These are phyloP conservation scores for Cephalopachus bancanus DNA, from an alignment of 2,797 vertebrate species.

Conservation along the genomic window DNA sequence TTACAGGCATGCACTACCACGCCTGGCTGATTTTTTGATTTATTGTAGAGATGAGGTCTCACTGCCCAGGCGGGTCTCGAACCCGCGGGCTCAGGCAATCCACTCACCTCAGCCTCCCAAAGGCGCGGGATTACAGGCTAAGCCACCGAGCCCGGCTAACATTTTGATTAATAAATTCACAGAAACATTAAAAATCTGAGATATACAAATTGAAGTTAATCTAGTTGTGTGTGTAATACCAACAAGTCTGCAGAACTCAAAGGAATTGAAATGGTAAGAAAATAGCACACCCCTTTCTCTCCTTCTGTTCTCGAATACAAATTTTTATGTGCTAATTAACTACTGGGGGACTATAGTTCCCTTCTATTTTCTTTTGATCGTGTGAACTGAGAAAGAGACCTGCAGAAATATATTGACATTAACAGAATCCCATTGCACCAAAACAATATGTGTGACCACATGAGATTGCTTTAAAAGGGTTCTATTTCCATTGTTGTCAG, in stretches of 20 bases:
- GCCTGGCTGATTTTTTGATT: no score
- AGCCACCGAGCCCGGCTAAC: no score
- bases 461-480: slow-evolving; percentile 57
- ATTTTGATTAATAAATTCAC: background rate
- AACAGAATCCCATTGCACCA: slow-evolving; percentile 71
- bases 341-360: slow-evolving; percentile 44
- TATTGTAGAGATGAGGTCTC: no score
- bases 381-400: slow-evolving; percentile 60
- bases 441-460: slow-evolving; percentile 64
- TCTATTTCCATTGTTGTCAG: slow-evolving; percentile 45
- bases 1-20: no score
- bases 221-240: background rate
- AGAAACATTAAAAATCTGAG: background rate
- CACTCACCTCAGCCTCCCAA: no score
- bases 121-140: no score
- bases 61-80: no score
- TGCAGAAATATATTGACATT: slow-evolving; percentile 72
- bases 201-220: slow-evolving; percentile 4
- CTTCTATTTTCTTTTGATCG: slow-evolving; percentile 64
- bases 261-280: slow-evolving; percentile 64
- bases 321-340: slow-evolving; percentile 77
- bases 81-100: no score
- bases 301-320: slow-evolving; percentile 67
- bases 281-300: slow-evolving; percentile 27
- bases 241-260: slow-evolving; percentile 34